Evolutionary conservation across 2,888 invertebrate species (phyloP).

Genomic region (Leptinotarsa tumamoca): DNA sequence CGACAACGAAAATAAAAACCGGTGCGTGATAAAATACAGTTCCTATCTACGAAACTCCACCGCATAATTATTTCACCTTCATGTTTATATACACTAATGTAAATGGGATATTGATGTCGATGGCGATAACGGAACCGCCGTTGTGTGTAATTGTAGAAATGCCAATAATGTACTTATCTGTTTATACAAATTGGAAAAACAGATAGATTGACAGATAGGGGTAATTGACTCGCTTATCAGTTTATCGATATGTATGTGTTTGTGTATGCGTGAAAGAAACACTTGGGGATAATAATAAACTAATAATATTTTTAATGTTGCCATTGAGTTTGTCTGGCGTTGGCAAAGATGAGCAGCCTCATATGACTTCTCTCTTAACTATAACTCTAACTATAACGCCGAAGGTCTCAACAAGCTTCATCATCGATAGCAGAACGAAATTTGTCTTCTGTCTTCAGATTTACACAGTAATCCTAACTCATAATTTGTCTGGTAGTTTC

Average conservation of each 20-base stretch:
- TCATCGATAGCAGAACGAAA: too few relatives aligned
- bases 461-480: too few relatives aligned
- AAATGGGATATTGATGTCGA: conserved; percentile 9
- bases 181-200: conserved; percentile 12
- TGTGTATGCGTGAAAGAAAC: background rate
- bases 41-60: conserved; percentile 10
- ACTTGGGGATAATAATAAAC: background rate
- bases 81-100: conserved; percentile 19
- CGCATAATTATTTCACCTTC: conserved; percentile 17
- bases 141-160: conserved; percentile 14
- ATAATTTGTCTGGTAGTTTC: too few relatives aligned
- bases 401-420: too few relatives aligned
- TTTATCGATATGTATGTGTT: background rate
- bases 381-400: too few relatives aligned
- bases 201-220: background rate
- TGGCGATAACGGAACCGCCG: conserved; percentile 8
- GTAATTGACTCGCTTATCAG: conserved; percentile 1
- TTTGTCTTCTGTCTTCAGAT: too few relatives aligned
- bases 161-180: conserved; percentile 13
- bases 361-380: background rate
- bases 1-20: conserved; percentile 15
- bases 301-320: too few relatives aligned
- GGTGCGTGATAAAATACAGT: conserved; percentile 17
- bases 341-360: background rate
- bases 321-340: background rate